These are phyloP conservation scores for Alauda arvensis DNA, from an alignment of 2,797 vertebrate species.

Conservation along the genomic window DNA sequence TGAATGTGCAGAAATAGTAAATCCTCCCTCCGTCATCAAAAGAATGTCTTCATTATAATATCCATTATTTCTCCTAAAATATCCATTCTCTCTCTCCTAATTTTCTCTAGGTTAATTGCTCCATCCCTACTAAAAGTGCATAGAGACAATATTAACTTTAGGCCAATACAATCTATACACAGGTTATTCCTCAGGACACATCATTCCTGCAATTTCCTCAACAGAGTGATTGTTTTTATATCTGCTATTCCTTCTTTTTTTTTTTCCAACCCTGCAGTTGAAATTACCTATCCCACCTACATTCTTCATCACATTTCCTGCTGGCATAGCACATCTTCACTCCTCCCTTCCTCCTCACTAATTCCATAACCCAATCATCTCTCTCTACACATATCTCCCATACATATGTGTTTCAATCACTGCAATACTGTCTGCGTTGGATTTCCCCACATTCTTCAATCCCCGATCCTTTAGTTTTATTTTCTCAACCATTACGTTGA, in stretches of 20 bases:
- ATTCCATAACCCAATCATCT: neutral
- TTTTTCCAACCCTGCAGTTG: neutral
- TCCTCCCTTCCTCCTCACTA: neutral
- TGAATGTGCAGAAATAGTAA: neutral
- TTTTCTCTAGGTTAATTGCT: neutral
- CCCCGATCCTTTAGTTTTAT: neutral
- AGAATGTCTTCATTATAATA: neutral
- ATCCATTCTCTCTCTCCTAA: neutral
- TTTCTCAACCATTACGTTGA: neutral
- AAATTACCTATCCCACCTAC: neutral
- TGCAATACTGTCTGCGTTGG: neutral
- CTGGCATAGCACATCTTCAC: neutral
- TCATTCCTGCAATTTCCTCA: neutral
- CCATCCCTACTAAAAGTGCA: neutral
- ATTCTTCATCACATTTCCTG: neutral
- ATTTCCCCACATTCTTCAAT: neutral
- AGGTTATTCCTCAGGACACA: neutral
- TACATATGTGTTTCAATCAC: neutral
- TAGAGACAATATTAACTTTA: neutral
- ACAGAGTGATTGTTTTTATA: neutral
- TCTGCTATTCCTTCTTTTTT: neutral
- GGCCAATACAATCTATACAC: neutral
- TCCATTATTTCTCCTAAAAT: neutral
- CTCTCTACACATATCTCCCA: neutral
- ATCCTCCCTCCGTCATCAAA: neutral